phyloP scores from a whole-genome alignment of 2,888 invertebrate genomes.

The Rhagophthalmus giganteus region DNA sequence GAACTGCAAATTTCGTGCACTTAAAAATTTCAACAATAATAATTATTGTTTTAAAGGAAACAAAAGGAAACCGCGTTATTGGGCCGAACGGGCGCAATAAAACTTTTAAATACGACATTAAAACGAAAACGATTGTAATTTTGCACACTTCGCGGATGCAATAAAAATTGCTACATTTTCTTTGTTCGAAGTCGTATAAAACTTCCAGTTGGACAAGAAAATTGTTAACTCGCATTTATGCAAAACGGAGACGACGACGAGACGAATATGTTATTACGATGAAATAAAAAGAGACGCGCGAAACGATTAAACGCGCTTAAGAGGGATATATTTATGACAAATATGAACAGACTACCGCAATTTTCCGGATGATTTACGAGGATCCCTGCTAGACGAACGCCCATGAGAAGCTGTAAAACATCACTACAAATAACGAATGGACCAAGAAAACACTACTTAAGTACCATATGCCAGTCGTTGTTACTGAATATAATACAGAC shows the following conservation, averaged over 20 bases:
- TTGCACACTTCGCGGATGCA: slow-evolving; percentile 15
- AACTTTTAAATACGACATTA: slow-evolving; percentile 18
- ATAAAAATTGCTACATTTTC: slow-evolving; percentile 26
- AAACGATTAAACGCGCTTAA: slow-evolving; percentile 23
- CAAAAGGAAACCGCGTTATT: slow-evolving; percentile 20
- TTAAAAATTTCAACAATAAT: too few species aligned
- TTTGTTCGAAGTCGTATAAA: slow-evolving; percentile 20
- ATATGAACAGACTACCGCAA: slow-evolving; percentile 31
- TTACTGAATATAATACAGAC: slow-evolving; percentile 29
- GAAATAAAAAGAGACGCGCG: slow-evolving; percentile 17
- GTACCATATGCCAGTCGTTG: slow-evolving; percentile 31
- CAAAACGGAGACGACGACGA: slow-evolving; percentile 13
- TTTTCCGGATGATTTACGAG: slow-evolving; percentile 38
- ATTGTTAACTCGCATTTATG: slow-evolving; percentile 20
- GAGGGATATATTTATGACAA: slow-evolving; percentile 29
- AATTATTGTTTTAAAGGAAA: too few species aligned
- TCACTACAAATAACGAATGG: slow-evolving; percentile 31
- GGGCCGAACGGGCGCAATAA: slow-evolving; percentile 14
- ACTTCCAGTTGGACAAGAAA: slow-evolving; percentile 19
- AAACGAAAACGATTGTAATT: slow-evolving; percentile 22
- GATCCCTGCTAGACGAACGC: slow-evolving; percentile 32
- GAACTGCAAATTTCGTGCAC: too few species aligned
- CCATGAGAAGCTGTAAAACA: slow-evolving; percentile 27
- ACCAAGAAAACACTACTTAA: slow-evolving; percentile 33
- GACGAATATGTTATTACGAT: slow-evolving; percentile 3